A percentile compares a stretch with the other conserved stretches of the same genome.
Conservation (phyloP, 2,797 vertebrate species). For the Glossophaga mutica region DNA sequence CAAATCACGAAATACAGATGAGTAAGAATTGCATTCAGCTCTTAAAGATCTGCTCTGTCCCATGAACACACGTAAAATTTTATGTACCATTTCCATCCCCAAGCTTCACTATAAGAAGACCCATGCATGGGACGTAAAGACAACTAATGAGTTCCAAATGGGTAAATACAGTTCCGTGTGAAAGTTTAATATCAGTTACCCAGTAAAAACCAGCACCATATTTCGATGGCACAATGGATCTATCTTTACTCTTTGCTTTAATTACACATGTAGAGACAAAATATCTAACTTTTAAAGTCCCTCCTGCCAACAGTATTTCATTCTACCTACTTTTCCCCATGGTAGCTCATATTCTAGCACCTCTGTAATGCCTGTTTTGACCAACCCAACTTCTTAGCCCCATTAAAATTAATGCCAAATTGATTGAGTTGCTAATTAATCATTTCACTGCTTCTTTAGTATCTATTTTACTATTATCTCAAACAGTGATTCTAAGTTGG, state of each 20-base stretch:
- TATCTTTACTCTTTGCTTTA: neutral
- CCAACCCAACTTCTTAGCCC: neutral
- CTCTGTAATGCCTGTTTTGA: neutral
- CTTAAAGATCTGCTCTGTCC: neutral
- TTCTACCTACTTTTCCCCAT: neutral
- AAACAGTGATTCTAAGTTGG: conserved; percentile 8
- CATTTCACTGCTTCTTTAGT: neutral
- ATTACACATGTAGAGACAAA: neutral
- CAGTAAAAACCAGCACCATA: neutral
- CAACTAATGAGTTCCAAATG: neutral
- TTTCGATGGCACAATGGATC: neutral
- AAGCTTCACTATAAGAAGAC: conserved; percentile 23
- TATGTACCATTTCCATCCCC: conserved; percentile 17
- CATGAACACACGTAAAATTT: conserved; percentile 20
- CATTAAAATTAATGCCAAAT: conserved; percentile 17
- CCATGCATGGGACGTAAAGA: conserved; percentile 5
- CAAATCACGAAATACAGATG: neutral
- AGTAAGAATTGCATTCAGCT: neutral
- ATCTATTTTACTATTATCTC: neutral
- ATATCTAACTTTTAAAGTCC: neutral
- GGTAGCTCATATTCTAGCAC: neutral
- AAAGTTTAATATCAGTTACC: neutral
- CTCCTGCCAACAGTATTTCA: neutral
- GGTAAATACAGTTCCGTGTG: neutral
- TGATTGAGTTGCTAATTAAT: conserved; percentile 13